Conservation (phyloP, 37 sponge, comb jelly and placozoan genomes). For the Spongia lamella region DNA sequence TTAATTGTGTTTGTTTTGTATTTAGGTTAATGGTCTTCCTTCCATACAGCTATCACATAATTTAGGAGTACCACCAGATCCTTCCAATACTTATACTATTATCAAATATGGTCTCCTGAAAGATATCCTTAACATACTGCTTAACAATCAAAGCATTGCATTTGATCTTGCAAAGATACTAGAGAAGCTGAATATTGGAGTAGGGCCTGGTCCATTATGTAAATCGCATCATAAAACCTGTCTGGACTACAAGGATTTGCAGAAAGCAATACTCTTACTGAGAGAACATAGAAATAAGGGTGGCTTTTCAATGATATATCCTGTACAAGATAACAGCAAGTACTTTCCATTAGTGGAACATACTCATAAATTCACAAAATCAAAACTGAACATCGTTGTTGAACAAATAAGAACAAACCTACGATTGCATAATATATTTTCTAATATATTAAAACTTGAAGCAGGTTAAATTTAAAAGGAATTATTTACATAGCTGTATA, state of each 20-base stretch:
- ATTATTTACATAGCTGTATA: too few relatives aligned
- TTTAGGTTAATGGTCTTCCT: constrained; percentile 85
- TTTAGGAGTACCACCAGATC: constrained; percentile 72
- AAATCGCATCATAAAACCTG: constrained; percentile 38
- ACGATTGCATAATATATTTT: too few relatives aligned
- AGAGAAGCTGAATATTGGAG: constrained; percentile 47
- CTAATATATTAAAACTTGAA: too few relatives aligned
- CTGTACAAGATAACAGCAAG: constrained; percentile 42
- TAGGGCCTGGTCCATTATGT: constrained; percentile 62
- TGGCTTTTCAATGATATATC: constrained; percentile 63
- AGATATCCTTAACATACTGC: constrained; percentile 76
- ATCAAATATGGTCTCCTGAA: constrained; percentile 77
- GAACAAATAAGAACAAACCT: too few relatives aligned
- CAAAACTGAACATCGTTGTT: not conserved
- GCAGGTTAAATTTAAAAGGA: too few relatives aligned
- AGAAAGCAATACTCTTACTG: constrained; percentile 33
- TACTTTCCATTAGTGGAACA: constrained; percentile 48
- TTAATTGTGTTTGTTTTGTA: constrained; percentile 7
- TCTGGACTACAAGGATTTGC: constrained; percentile 51
- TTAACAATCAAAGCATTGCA: constrained; percentile 23
- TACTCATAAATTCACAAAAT: constrained; percentile 25
- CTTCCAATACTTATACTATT: constrained; percentile 64
- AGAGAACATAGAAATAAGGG: constrained; percentile 69
- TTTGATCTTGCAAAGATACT: constrained; percentile 19
- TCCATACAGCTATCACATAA: constrained; percentile 91